phyloP scores from a whole-genome alignment of 1,140 invertebrate species.

The Nasonia longicornis region DNA sequence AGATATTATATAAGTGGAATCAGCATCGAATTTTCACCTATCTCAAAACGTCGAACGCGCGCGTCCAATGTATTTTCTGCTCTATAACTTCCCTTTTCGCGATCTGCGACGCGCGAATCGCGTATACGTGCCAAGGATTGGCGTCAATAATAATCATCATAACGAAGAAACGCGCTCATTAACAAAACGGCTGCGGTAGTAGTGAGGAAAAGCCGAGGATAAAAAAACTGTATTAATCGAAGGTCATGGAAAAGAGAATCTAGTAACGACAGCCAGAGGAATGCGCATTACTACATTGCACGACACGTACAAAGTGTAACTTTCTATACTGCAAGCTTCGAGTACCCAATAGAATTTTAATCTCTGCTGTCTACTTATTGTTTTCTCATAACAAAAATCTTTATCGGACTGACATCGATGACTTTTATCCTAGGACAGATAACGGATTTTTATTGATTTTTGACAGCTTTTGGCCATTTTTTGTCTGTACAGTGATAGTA shows the following conservation, averaged over 20 bases:
- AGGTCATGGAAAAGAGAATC: constrained; percentile 37
- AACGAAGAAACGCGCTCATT: constrained; percentile 33
- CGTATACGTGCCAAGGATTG: constrained; percentile 44
- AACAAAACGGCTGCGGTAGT: constrained; percentile 25
- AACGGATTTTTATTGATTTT: background rate
- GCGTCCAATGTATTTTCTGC: background rate
- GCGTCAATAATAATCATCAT: constrained; percentile 36
- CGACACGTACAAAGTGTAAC: background rate
- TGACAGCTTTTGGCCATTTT: too few species aligned
- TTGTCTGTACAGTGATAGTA: too few species aligned
- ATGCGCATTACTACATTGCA: background rate
- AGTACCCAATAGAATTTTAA: too few species aligned
- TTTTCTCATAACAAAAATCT: background rate
- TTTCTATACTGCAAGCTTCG: background rate
- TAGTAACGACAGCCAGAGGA: constrained; percentile 12
- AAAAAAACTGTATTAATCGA: constrained; percentile 40
- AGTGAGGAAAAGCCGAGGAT: constrained; percentile 27
- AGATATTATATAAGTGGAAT: too few species aligned
- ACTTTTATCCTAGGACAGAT: background rate
- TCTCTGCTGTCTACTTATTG: too few species aligned
- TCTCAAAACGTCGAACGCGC: too few species aligned
- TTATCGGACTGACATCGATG: background rate
- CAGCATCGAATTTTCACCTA: too few species aligned
- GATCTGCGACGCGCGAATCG: constrained; percentile 17
- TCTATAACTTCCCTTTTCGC: constrained; percentile 15